phyloP scores from a whole-genome alignment of 2,888 invertebrate species.

The Andrena camellia region DNA sequence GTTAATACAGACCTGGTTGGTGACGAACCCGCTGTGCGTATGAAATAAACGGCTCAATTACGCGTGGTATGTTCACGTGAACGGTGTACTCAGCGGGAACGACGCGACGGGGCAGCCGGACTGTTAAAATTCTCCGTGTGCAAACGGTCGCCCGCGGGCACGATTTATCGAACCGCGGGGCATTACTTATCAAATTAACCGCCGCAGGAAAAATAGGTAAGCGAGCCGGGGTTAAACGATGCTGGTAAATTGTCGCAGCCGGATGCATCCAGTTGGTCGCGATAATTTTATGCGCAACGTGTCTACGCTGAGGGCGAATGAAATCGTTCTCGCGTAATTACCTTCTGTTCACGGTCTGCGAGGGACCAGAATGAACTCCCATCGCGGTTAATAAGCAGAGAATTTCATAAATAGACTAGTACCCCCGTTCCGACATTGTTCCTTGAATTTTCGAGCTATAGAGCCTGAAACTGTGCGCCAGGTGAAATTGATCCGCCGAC shows the following conservation, averaged over 20 bases:
- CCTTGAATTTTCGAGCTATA: too few relatives aligned
- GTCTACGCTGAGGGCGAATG: constrained; percentile 3
- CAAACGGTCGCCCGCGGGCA: constrained; percentile 36
- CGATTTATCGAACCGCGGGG: constrained; percentile 58
- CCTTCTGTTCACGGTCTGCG: not conserved
- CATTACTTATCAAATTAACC: constrained; percentile 67
- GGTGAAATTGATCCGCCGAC: too few relatives aligned
- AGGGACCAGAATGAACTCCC: constrained; percentile 8
- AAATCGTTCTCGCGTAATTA: constrained; percentile 36
- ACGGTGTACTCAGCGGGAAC: constrained; percentile 46
- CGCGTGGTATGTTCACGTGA: constrained; percentile 35
- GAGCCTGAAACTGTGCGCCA: too few relatives aligned
- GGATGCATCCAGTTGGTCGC: constrained; percentile 15
- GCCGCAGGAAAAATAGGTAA: constrained; percentile 58
- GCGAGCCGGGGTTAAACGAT: constrained; percentile 47
- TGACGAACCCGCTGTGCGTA: constrained; percentile 42
- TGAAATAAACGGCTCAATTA: constrained; percentile 57
- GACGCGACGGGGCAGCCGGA: constrained; percentile 42
- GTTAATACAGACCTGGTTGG: constrained; percentile 29
- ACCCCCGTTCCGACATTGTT: too few relatives aligned
- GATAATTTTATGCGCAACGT: constrained; percentile 47
- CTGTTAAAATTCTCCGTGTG: constrained; percentile 51
- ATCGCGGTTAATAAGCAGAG: constrained; percentile 10
- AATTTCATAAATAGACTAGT: not conserved
- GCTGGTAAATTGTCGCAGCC: constrained; percentile 28